Base-by-base conservation (phyloP, 2,888 invertebrate genomes). In the Apantesis nais region DNA sequence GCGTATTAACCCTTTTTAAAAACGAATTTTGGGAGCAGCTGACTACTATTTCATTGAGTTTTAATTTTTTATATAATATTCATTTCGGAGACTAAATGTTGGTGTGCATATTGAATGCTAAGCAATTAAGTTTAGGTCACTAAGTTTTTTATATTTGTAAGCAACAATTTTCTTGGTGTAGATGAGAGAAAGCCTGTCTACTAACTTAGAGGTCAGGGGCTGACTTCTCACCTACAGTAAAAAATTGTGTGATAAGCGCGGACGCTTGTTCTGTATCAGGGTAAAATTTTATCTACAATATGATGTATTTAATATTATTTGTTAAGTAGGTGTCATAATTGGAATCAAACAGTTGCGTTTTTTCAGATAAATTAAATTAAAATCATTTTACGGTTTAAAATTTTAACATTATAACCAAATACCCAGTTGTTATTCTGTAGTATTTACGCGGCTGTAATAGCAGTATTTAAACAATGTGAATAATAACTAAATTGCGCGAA, bases 401-500 rank as follows among this genome's bases (percentile, higher is more conserved):
- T 52, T 22, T 55, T 4, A n/a, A 25, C 11, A 25, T 55, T n/a
- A 11, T 25, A n/a, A 25, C 25, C 25, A 25, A 9, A 25, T 58
- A 16, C 1, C 5, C 29, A 58, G 14, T 58, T 5, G 25, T 25
- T 58, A 58, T 29, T 58, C 29, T 29, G 29, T 8, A 58, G 16
- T 58, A 58, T 58, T 58, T 16, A 58, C 29, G 29, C 58, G 29
- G 58, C 29, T 58, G 16, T 58, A 29, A 0, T 11, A 22, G 48
- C 12, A 55, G 58, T 58, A 58, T 41, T 39, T 58, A 71, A 67
- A 63, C 81, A 79, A 84, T 82, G 79, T 81, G 78, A 78, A 83
- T 88, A 91, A 91, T 90, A 92, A 92, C 88, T 80, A 78, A 89
- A 90, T 88, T 87, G 87, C 86, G 82, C 87, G 86, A 87, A 89